These are phyloP conservation scores for Hypomecis punctinalis DNA, from an alignment of 2,888 invertebrate genomes.

Conservation along the genomic window DNA sequence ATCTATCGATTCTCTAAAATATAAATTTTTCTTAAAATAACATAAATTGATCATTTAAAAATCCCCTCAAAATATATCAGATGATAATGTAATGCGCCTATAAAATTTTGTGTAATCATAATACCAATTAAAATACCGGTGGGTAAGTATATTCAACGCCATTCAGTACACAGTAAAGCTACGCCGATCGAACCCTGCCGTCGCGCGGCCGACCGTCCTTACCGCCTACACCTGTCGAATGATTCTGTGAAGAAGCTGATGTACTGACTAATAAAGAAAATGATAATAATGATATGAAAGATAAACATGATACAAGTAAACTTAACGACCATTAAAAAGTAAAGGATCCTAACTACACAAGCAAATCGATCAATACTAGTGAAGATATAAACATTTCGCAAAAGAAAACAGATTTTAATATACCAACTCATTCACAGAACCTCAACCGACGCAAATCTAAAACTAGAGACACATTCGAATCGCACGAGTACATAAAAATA, in stretches of 20 bases:
- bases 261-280: slow-evolving; percentile 16
- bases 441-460: slow-evolving; percentile 55
- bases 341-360: background rate
- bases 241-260: slow-evolving; percentile 31
- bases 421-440: slow-evolving; percentile 21
- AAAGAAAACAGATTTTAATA: background rate
- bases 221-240: slow-evolving; percentile 45
- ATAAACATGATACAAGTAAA: background rate
- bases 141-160: slow-evolving; percentile 80
- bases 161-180: slow-evolving; percentile 64
- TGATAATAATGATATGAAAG: background rate
- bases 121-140: slow-evolving; percentile 85
- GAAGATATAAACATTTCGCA: background rate
- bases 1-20: no score
- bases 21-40: background rate
- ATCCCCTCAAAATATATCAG: slow-evolving; percentile 45
- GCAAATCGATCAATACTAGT: background rate
- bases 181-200: slow-evolving; percentile 61
- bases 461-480: slow-evolving; percentile 76
- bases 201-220: slow-evolving; percentile 70
- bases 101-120: slow-evolving; percentile 72
- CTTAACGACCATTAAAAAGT: background rate
- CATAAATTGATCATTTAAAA: slow-evolving; percentile 34
- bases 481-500: slow-evolving; percentile 79
- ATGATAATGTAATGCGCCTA: slow-evolving; percentile 66